A percentile compares a stretch with the other conserved stretches of the same genome.
Conservation (phyloP, 2,113 vertebrate genomes). For the Willisornis vidua region DNA sequence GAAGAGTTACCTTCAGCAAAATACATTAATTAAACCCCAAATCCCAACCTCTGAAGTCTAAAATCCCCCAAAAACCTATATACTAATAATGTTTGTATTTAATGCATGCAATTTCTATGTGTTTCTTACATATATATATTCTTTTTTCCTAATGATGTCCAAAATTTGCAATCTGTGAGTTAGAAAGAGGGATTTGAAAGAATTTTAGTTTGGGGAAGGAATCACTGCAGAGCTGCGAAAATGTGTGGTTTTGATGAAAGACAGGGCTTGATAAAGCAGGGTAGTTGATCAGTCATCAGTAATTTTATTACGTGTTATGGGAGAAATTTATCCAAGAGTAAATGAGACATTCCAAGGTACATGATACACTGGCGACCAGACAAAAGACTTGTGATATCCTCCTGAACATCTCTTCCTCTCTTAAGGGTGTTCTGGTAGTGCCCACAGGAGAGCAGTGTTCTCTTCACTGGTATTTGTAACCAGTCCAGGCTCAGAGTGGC, state of each 20-base stretch:
- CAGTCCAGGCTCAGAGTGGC: background rate
- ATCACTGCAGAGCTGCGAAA: background rate
- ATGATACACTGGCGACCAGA: background rate
- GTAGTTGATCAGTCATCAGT: background rate
- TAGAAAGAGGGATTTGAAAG: background rate
- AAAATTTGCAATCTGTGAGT: background rate
- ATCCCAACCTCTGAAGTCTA: background rate
- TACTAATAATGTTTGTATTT: background rate
- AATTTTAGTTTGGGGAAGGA: background rate
- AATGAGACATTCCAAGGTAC: constrained; percentile 12
- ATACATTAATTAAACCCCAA: background rate
- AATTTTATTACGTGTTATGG: background rate
- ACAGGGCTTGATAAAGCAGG: background rate
- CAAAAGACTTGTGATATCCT: background rate
- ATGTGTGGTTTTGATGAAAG: background rate
- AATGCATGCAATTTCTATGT: background rate
- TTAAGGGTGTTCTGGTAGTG: background rate
- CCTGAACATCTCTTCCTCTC: background rate
- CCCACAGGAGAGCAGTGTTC: constrained; percentile 39
- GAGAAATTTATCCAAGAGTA: background rate
- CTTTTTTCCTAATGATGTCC: background rate
- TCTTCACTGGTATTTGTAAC: constrained; percentile 10
- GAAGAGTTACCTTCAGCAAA: background rate
- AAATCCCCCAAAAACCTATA: background rate
- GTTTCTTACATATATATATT: background rate